A percentile compares a stretch with the other conserved stretches of the same genome.
These are phyloP conservation scores for Diloba caeruleocephala DNA, from an alignment of 2,888 invertebrate species.

Conservation along the genomic window DNA sequence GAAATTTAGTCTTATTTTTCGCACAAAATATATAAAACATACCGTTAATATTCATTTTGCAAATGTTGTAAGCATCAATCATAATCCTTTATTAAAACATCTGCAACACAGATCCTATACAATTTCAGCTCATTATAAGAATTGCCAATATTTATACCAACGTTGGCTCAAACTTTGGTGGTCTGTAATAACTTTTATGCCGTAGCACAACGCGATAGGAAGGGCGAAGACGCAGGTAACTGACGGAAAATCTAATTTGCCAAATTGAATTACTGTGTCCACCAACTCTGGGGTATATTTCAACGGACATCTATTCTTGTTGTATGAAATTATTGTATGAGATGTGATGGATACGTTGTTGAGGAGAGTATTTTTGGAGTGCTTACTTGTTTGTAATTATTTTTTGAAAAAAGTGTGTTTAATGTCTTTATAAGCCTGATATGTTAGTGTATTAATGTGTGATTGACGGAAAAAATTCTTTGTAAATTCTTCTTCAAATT, in stretches of 20 bases:
- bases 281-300: constrained; percentile 71
- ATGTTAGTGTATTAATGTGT: no score
- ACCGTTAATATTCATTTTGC: no score
- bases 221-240: constrained; percentile 84
- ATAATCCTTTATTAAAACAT: not conserved
- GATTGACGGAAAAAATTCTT: no score
- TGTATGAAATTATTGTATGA: constrained; percentile 22
- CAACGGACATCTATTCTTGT: constrained; percentile 35
- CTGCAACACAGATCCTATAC: not conserved
- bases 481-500: no score
- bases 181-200: constrained; percentile 59
- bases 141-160: constrained; percentile 45
- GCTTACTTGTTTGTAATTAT: not conserved
- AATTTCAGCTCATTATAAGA: not conserved
- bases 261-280: constrained; percentile 87
- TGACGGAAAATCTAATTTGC: constrained; percentile 85
- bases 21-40: no score
- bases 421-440: no score
- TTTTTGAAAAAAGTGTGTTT: not conserved
- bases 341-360: constrained; percentile 16
- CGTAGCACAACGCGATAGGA: constrained; percentile 61
- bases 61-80: no score
- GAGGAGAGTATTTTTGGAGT: not conserved
- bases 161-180: constrained; percentile 62
- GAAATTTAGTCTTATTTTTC: no score